These are phyloP conservation scores for Eupeodes corollae DNA, from an alignment of 1,140 invertebrate genomes.

Conservation along the genomic window DNA sequence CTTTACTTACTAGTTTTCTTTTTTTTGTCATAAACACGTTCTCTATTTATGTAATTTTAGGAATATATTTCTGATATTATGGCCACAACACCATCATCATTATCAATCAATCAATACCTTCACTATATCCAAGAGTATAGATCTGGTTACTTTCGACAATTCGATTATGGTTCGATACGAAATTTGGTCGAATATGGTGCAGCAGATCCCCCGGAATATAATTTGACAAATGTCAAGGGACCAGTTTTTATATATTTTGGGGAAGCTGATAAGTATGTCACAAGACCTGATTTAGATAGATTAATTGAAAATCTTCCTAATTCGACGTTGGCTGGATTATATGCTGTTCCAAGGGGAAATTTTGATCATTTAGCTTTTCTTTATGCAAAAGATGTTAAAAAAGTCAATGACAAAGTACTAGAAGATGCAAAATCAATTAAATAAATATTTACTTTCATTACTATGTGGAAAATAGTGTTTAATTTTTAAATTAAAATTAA, in stretches of 20 bases:
- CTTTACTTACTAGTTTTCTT: too few relatives aligned
- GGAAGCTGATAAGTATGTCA: conserved; percentile 43
- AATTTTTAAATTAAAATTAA: too few relatives aligned
- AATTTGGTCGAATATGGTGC: conserved; percentile 41
- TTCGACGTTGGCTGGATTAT: too few relatives aligned
- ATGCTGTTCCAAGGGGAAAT: conserved; percentile 22
- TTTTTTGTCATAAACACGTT: too few relatives aligned
- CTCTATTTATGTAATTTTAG: too few relatives aligned
- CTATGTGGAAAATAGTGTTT: too few relatives aligned
- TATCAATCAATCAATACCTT: conserved; percentile 39
- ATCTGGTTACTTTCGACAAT: conserved; percentile 29
- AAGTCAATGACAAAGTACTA: too few relatives aligned
- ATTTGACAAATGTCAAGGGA: conserved; percentile 45
- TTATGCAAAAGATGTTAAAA: conserved; percentile 33
- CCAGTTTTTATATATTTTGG: conserved; percentile 51
- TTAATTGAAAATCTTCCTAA: too few relatives aligned
- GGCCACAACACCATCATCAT: conserved; percentile 41
- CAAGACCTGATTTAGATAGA: too few relatives aligned
- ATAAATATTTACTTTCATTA: too few relatives aligned
- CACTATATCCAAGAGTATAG: conserved; percentile 41
- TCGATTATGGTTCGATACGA: conserved; percentile 35
- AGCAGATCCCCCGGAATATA: conserved; percentile 41
- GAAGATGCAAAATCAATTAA: too few relatives aligned
- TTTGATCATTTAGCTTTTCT: conserved; percentile 43
- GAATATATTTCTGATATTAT: conserved; percentile 36